Conservation (phyloP, 1,140 invertebrate species). For the Dendroctonus valens region DNA sequence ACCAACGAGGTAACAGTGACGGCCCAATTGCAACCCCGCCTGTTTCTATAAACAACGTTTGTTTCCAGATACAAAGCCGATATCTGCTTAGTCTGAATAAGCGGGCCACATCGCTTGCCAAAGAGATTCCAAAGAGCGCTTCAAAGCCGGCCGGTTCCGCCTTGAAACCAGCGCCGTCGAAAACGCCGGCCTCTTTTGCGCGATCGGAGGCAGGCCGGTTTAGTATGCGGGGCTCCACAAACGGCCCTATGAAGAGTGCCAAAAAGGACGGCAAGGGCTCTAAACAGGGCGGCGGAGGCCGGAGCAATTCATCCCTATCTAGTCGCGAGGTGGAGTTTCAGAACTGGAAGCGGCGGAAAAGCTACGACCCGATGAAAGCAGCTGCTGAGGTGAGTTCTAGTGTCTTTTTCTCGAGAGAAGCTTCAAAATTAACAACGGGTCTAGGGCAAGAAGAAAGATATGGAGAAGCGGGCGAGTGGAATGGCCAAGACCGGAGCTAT, state of each 20-base stretch:
- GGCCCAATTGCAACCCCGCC: neutral
- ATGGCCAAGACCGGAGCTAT: conserved; percentile 35
- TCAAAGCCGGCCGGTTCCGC: conserved; percentile 36
- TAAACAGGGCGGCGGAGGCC: conserved; percentile 47
- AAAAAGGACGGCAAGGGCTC: conserved; percentile 41
- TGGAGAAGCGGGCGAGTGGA: conserved; percentile 41
- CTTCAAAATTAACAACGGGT: neutral
- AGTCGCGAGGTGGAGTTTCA: conserved; percentile 80
- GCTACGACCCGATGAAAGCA: conserved; percentile 86
- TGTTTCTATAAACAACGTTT: neutral
- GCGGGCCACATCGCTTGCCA: conserved; percentile 28
- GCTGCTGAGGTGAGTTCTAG: conserved; percentile 61
- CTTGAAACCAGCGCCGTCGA: conserved; percentile 38
- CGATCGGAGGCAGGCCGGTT: conserved; percentile 65
- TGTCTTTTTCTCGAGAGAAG: neutral
- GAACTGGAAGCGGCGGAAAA: conserved; percentile 89
- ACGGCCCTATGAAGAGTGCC: conserved; percentile 34
- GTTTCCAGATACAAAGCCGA: conserved; percentile 43
- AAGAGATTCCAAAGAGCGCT: conserved; percentile 34
- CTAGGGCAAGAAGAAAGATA: conserved; percentile 63
- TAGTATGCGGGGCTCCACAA: conserved; percentile 58
- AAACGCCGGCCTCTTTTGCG: conserved; percentile 52
- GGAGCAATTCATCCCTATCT: conserved; percentile 64
- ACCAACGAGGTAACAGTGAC: conserved; percentile 38
- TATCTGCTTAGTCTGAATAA: conserved; percentile 47